Conservation (phyloP, 2,797 vertebrate species). For the Lacerta viridis region DNA sequence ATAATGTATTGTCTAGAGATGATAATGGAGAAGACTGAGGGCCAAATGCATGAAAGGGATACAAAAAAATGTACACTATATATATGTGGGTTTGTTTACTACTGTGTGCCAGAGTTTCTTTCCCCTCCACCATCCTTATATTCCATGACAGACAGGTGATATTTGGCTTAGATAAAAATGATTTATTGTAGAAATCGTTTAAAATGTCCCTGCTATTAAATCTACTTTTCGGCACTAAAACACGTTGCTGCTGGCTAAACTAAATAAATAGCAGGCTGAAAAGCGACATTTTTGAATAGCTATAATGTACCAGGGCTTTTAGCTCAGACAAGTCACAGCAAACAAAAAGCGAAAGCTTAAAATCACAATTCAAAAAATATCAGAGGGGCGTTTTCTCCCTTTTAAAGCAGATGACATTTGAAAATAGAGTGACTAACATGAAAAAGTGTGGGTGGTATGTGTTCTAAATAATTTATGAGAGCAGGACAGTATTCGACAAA, state of each 20-base stretch:
- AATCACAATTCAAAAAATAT: not conserved
- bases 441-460: not conserved
- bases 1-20: not conserved
- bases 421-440: not conserved
- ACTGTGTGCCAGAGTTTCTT: not conserved
- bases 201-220: conserved; percentile 21
- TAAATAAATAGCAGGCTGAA: conserved; percentile 1
- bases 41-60: not conserved
- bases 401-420: not conserved
- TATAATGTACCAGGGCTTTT: not conserved
- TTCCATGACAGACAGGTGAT: not conserved
- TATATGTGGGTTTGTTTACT: not conserved
- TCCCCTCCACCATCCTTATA: not conserved
- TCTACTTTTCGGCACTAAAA: conserved; percentile 1
- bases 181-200: conserved; percentile 14
- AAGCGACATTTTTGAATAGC: not conserved
- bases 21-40: not conserved
- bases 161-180: conserved; percentile 18
- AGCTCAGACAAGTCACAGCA: conserved; percentile 1
- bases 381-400: not conserved
- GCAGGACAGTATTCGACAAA: too few species aligned
- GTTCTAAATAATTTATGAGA: conserved; percentile 4
- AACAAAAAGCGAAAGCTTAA: conserved; percentile 16
- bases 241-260: not conserved
- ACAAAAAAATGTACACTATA: not conserved